Evolutionary conservation across 2,888 invertebrate genomes (phyloP).

Genomic region (Mesorhabditis belari): DNA sequence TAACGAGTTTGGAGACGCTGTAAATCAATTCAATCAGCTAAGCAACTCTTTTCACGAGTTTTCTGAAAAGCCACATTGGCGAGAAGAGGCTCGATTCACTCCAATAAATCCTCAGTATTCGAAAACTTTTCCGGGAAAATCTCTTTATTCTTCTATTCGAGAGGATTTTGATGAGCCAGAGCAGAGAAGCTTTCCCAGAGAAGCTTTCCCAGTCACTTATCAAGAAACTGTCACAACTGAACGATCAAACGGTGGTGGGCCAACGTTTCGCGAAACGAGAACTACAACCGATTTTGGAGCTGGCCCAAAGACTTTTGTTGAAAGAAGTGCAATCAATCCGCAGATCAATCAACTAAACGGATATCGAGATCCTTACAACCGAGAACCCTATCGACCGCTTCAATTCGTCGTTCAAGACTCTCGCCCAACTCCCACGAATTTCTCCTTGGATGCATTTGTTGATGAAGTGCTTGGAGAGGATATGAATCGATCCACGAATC

Average conservation of each 20-base stretch:
- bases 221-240: neutral
- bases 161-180: neutral
- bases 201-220: too few species aligned
- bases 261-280: neutral
- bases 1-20: neutral
- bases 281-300: neutral
- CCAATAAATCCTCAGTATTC: too few species aligned
- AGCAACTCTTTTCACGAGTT: neutral
- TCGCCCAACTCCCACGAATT: constrained; percentile 9
- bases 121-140: neutral
- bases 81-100: neutral
- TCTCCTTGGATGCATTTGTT: constrained; percentile 15
- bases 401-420: neutral
- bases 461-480: constrained; percentile 29
- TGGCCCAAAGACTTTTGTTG: neutral
- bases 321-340: neutral
- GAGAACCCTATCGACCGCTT: constrained; percentile 9
- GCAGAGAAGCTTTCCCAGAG: neutral
- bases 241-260: neutral
- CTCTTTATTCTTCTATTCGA: too few species aligned
- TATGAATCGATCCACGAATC: constrained; percentile 39
- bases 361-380: constrained; percentile 7
- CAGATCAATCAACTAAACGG: constrained; percentile 16
- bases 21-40: neutral
- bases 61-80: neutral